Base-by-base conservation (phyloP, 2,113 vertebrate genomes). In the Alligator sinensis region DNA sequence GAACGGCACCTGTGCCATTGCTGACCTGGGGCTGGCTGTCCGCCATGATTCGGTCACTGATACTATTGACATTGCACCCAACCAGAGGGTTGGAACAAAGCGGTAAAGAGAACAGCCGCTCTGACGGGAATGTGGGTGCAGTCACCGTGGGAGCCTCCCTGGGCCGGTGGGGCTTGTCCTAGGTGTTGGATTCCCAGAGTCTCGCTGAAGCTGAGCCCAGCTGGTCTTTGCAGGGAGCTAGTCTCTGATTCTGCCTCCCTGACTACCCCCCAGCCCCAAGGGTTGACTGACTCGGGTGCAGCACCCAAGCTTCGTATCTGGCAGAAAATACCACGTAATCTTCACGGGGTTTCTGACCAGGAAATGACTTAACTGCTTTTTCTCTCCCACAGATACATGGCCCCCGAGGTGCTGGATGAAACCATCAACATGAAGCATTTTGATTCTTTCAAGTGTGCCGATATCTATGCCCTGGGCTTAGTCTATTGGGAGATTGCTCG, bases 391-490 rank as follows among this genome's bases (percentile, higher is more conserved):
- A 99, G 99, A 78, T 99, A 99, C 92, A 99, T 99, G 99, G 99
- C 99, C 80, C 99, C 99, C 22, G 99, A 99, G 92, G 99, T 99
- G 5, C 96, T 99, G 96, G 99, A 99, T 27, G 99, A 99, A 97
- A 99, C 98, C 75, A 99, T 99, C 96, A 99, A 99, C 97, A 99
- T 99, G 99, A 99, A 99, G 95, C 99, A 99, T 97, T 99, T 99
- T 83, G 99, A 99, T 90, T 99, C 99, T 4, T 99, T 99, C 95
- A 99, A 99, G 94, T 99, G 99, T 94, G 99, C 99, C 0, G 99
- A 99, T 94, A 99, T 99, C 92, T 99, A 99, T 1, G 99, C 99
- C 47, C 96, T 99, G 77, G 99, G 99, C 47, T 98, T 99, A 83
- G 99, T 99, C 6, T 99, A 99, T 86, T 99, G 99, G 99, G 99